Evolutionary conservation across 2,888 invertebrate species (phyloP).

Genomic region (Busseola fusca): DNA sequence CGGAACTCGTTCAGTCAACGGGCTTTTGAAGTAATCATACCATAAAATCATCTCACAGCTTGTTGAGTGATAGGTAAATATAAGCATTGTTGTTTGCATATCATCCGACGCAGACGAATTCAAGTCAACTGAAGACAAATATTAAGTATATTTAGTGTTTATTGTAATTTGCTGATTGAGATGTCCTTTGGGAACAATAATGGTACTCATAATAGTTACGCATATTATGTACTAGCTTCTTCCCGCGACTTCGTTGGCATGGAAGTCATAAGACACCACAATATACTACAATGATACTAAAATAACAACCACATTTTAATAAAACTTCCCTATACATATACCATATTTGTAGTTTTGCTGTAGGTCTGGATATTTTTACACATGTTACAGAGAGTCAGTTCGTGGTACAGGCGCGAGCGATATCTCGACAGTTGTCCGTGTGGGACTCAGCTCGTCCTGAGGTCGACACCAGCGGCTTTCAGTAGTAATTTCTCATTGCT

Average conservation of each 20-base stretch:
- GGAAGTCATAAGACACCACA: too few species aligned
- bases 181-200: not conserved
- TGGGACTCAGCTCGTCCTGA: not conserved
- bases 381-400: not conserved
- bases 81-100: slow-evolving; percentile 26
- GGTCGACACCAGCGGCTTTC: too few species aligned
- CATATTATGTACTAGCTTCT: too few species aligned
- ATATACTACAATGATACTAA: too few species aligned
- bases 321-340: not conserved
- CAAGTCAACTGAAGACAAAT: not conserved
- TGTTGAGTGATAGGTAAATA: slow-evolving; percentile 9
- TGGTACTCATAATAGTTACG: not conserved
- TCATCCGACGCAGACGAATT: not conserved
- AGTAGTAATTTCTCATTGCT: not conserved
- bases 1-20: slow-evolving; percentile 6
- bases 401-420: not conserved
- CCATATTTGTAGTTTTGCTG: not conserved
- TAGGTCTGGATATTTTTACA: not conserved
- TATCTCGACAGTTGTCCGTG: not conserved
- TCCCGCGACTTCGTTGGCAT: too few species aligned
- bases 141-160: slow-evolving; percentile 10
- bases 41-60: slow-evolving; percentile 16
- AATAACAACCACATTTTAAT: not conserved
- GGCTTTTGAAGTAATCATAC: slow-evolving; percentile 1
- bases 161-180: slow-evolving; percentile 2